These are phyloP conservation scores for Myotis findleyi DNA, from an alignment of 2,797 vertebrate species.

Conservation along the genomic window DNA sequence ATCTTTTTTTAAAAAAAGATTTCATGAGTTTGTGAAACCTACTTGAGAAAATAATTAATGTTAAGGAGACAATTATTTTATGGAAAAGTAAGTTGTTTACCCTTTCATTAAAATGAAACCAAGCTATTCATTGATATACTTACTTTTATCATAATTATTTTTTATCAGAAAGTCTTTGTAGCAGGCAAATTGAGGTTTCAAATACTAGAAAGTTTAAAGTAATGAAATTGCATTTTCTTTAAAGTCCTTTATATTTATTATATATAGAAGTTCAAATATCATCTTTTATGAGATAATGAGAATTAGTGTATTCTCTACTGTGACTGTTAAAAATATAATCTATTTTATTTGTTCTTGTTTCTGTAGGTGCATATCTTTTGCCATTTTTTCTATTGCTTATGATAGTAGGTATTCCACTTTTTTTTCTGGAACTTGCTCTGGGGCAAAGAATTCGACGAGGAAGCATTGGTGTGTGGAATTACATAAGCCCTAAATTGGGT, in stretches of 20 bases:
- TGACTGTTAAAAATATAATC: slow-evolving; percentile 33
- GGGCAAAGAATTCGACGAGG: slow-evolving; percentile 97
- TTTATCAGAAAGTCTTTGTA: not conserved
- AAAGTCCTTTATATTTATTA: not conserved
- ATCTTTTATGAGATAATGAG: slow-evolving; percentile 35
- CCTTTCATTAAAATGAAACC: slow-evolving; percentile 6
- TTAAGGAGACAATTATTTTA: slow-evolving; percentile 17
- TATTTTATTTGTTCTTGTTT: slow-evolving; percentile 74
- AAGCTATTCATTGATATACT: not conserved
- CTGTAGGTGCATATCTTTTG: slow-evolving; percentile 96
- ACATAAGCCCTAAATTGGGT: slow-evolving; percentile 96
- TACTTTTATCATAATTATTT: slow-evolving; percentile 18
- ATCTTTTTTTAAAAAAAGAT: no score
- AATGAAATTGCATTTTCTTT: not conserved
- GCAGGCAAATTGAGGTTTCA: not conserved
- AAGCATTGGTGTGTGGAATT: slow-evolving; percentile 99
- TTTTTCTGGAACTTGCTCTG: slow-evolving; percentile 98
- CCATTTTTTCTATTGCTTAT: slow-evolving; percentile 96
- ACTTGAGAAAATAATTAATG: not conserved
- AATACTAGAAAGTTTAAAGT: slow-evolving; percentile 13
- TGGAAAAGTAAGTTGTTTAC: not conserved
- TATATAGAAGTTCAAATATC: not conserved
- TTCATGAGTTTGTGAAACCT: not conserved
- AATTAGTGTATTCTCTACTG: not conserved
- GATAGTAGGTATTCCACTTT: slow-evolving; percentile 97